These are phyloP conservation scores for Punctoribates punctum DNA, from an alignment of 2,888 invertebrate species.

Conservation along the genomic window DNA sequence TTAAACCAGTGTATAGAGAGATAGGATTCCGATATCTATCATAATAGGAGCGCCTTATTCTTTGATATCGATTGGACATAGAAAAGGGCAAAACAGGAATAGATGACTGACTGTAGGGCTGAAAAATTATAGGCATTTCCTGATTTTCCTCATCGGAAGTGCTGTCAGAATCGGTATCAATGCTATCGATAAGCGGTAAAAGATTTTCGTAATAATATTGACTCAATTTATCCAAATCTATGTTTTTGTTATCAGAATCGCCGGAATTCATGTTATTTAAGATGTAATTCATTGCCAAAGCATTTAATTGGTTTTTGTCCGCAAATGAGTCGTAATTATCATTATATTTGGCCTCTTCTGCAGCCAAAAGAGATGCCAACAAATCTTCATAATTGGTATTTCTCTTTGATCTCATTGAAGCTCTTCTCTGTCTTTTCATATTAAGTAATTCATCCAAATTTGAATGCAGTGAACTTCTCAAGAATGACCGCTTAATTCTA, in stretches of 20 bases:
- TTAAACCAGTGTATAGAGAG: neutral
- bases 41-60: slow-evolving; percentile 29
- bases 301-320: neutral
- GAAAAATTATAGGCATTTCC: neutral
- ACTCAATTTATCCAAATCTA: slow-evolving; percentile 27
- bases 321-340: neutral
- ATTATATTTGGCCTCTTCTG: neutral
- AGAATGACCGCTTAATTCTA: slow-evolving; percentile 9
- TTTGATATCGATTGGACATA: neutral
- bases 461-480: slow-evolving; percentile 4
- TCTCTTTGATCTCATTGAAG: slow-evolving; percentile 17
- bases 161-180: neutral
- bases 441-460: slow-evolving; percentile 13
- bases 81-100: slow-evolving; percentile 13
- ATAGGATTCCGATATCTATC: neutral
- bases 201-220: slow-evolving; percentile 34
- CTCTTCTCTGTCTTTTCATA: slow-evolving; percentile 17
- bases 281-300: neutral
- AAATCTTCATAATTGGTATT: slow-evolving; percentile 30
- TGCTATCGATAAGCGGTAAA: neutral
- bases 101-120: neutral
- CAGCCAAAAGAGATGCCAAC: neutral
- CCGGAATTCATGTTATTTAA: neutral
- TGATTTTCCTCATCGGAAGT: neutral
- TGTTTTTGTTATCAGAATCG: neutral